A percentile compares a stretch with the other conserved stretches of the same genome.
phyloP scores from a whole-genome alignment of 2,113 vertebrate genomes.

The Trochalopteron elliotii region DNA sequence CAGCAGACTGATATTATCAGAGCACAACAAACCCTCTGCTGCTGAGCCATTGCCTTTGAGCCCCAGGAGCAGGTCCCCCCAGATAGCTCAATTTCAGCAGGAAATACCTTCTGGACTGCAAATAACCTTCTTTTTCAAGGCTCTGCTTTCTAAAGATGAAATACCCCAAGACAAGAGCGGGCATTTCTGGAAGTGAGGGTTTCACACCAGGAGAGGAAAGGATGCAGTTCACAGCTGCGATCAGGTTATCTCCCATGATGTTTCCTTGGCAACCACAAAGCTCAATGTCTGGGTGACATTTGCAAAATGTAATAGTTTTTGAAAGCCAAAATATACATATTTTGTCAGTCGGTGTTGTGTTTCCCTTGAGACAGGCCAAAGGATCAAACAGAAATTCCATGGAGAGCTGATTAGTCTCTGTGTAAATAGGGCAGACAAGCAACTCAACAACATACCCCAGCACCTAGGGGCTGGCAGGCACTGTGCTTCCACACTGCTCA shows the following conservation, averaged over 20 bases:
- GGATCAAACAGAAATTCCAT: constrained; percentile 49
- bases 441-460: not conserved
- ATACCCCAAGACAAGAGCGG: not conserved
- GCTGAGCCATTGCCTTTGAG: not conserved
- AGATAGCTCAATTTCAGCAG: not conserved
- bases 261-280: constrained; percentile 57
- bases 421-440: constrained; percentile 12
- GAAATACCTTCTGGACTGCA: not conserved
- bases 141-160: not conserved
- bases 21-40: not conserved
- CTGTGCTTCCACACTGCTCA: not conserved
- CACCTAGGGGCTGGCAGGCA: not conserved
- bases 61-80: not conserved
- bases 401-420: constrained; percentile 12
- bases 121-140: not conserved
- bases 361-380: constrained; percentile 49
- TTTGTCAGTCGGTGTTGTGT: constrained; percentile 30
- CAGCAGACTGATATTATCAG: accelerated
- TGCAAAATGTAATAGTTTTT: constrained; percentile 50
- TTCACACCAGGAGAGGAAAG: not conserved
- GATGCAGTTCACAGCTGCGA: not conserved
- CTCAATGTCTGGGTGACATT: constrained; percentile 52
- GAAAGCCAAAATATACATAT: constrained; percentile 58
- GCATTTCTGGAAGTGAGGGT: not conserved
- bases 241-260: constrained; percentile 25